Conservation (phyloP, 53 echinoderm and acorn worm genomes). For the Glandiceps talaboti region DNA sequence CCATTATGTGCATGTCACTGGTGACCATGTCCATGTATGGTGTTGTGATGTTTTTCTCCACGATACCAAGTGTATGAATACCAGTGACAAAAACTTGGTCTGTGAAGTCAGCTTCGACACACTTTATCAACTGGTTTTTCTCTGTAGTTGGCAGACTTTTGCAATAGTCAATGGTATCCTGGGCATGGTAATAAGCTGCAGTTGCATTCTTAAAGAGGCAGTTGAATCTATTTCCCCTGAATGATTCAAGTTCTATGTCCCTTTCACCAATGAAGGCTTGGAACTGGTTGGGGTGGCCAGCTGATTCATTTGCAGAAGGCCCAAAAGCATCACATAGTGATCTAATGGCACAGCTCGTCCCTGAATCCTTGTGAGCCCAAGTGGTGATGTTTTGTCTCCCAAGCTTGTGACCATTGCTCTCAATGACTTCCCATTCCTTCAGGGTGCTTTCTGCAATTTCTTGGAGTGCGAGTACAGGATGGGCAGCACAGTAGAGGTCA, state of each 20-base stretch:
- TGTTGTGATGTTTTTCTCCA: slow-evolving; percentile 12
- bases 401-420: slow-evolving; percentile 4
- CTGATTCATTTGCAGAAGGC: slow-evolving; percentile 5
- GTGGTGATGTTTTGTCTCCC: slow-evolving; percentile 1
- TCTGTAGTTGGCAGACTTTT: not conserved
- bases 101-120: slow-evolving; percentile 10
- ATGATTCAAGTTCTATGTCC: slow-evolving; percentile 4
- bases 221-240: slow-evolving; percentile 22
- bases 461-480: slow-evolving; percentile 9
- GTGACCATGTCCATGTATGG: slow-evolving; percentile 12
- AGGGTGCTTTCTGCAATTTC: slow-evolving; percentile 6
- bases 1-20: not conserved
- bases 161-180: not conserved
- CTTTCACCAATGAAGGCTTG: not conserved
- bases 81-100: slow-evolving; percentile 10
- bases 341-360: slow-evolving; percentile 12
- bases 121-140: slow-evolving; percentile 10
- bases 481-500: slow-evolving; percentile 10
- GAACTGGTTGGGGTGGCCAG: slow-evolving; percentile 23
- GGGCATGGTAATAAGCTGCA: slow-evolving; percentile 3
- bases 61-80: slow-evolving; percentile 7
- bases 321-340: slow-evolving; percentile 15
- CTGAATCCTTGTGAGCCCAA: slow-evolving; percentile 18
- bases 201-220: slow-evolving; percentile 7
- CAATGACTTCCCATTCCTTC: slow-evolving; percentile 15